A percentile compares a stretch with the other conserved stretches of the same genome.
Conservation (phyloP, 2,113 vertebrate genomes). For the Melanerpes formicivorus region DNA sequence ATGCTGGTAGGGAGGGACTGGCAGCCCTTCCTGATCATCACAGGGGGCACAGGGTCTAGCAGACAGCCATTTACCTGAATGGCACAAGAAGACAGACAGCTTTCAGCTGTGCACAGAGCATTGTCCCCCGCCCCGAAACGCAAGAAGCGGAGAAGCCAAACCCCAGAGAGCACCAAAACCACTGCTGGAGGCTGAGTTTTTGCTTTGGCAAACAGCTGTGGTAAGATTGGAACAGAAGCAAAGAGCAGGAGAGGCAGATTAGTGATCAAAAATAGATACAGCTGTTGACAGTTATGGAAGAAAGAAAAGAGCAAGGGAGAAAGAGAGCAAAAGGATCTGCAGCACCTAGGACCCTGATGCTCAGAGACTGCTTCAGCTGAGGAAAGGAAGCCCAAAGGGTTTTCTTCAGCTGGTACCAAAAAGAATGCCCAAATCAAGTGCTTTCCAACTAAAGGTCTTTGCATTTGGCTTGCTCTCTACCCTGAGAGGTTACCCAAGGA, state of each 20-base stretch:
- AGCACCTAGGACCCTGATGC: background rate
- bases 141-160: background rate
- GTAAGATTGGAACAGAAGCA: background rate
- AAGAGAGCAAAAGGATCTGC: background rate
- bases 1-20: slow-evolving; percentile 91
- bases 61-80: slow-evolving; percentile 92
- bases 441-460: background rate
- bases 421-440: background rate
- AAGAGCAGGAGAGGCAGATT: background rate
- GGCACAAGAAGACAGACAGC: background rate
- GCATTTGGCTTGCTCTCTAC: background rate
- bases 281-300: background rate
- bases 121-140: no score
- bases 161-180: no score
- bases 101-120: background rate
- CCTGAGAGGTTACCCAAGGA: background rate
- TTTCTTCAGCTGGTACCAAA: background rate
- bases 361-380: background rate
- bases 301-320: background rate
- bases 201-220: background rate
- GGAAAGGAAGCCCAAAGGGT: background rate
- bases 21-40: slow-evolving; percentile 87
- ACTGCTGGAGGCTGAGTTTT: background rate
- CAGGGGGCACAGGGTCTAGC: slow-evolving; percentile 89
- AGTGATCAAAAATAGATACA: background rate